Conservation (phyloP, 1,140 invertebrate species). For the Zaprionus gabonicus region DNA sequence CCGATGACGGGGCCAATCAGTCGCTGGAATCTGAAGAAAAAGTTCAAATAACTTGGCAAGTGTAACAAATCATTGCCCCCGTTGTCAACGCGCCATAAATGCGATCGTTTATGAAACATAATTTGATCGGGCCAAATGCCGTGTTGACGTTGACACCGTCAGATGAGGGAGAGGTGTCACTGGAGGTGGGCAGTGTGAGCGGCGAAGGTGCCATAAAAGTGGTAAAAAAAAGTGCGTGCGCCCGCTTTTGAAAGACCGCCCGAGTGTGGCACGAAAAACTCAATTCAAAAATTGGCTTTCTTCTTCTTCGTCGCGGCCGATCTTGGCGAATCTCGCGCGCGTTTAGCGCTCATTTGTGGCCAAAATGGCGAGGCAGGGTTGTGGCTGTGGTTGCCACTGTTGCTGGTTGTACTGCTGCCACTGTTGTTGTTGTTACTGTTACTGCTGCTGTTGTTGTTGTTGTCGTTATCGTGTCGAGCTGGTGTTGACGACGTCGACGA, state of each 20-base stretch:
- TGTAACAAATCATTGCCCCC: constrained; percentile 75
- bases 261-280: constrained; percentile 63
- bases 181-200: background rate
- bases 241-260: constrained; percentile 75
- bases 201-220: background rate
- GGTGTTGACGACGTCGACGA: constrained; percentile 78
- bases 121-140: constrained; percentile 78
- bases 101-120: constrained; percentile 82
- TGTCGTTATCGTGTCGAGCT: constrained; percentile 57
- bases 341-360: constrained; percentile 72
- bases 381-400: constrained; percentile 12
- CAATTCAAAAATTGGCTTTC: constrained; percentile 66
- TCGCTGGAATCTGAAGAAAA: constrained; percentile 50
- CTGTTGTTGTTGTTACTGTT: constrained; percentile 21
- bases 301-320: constrained; percentile 36
- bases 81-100: constrained; percentile 69
- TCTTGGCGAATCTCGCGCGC: constrained; percentile 46
- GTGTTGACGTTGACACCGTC: constrained; percentile 65
- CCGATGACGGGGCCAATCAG: constrained; percentile 17
- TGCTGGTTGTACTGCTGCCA: constrained; percentile 21
- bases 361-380: constrained; percentile 49
- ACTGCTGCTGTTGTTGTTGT: constrained; percentile 23
- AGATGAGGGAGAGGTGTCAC: background rate
- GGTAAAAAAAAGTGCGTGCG: constrained; percentile 49
- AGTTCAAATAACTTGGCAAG: constrained; percentile 72